phyloP scores from a whole-genome alignment of 1,140 invertebrate species.

The Tetramorium alpestre region DNA sequence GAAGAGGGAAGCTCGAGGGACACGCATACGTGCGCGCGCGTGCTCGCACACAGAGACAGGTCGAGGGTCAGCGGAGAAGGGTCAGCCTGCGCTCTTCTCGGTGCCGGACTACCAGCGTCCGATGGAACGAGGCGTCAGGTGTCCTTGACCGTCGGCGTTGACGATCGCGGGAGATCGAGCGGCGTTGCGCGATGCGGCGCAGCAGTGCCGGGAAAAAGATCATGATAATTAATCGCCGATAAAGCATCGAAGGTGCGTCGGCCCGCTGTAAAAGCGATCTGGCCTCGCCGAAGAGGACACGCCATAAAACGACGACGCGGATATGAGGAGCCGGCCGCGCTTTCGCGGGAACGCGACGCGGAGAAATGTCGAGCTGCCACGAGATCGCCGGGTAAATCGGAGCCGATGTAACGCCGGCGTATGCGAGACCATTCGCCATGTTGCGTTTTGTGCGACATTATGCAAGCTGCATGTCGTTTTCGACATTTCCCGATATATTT shows the following conservation, averaged over 20 bases:
- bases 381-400: slow-evolving; percentile 17
- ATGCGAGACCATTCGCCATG: neutral
- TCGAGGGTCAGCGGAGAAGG: slow-evolving; percentile 59
- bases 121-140: slow-evolving; percentile 60
- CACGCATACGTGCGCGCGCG: neutral
- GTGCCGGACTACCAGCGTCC: slow-evolving; percentile 30
- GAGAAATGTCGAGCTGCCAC: slow-evolving; percentile 11
- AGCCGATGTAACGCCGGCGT: neutral
- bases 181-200: neutral
- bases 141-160: slow-evolving; percentile 63
- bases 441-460: neutral
- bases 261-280: slow-evolving; percentile 44
- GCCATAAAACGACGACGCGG: slow-evolving; percentile 2
- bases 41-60: slow-evolving; percentile 27
- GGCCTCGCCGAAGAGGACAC: neutral
- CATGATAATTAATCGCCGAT: slow-evolving; percentile 65
- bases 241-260: slow-evolving; percentile 34
- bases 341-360: neutral
- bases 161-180: slow-evolving; percentile 53
- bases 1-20: neutral
- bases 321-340: neutral
- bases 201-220: neutral
- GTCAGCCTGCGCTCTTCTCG: slow-evolving; percentile 56
- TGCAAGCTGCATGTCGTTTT: neutral
- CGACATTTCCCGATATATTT: neutral